Base-by-base conservation (phyloP, 2,888 invertebrate genomes). In the Augiades crinisus region DNA sequence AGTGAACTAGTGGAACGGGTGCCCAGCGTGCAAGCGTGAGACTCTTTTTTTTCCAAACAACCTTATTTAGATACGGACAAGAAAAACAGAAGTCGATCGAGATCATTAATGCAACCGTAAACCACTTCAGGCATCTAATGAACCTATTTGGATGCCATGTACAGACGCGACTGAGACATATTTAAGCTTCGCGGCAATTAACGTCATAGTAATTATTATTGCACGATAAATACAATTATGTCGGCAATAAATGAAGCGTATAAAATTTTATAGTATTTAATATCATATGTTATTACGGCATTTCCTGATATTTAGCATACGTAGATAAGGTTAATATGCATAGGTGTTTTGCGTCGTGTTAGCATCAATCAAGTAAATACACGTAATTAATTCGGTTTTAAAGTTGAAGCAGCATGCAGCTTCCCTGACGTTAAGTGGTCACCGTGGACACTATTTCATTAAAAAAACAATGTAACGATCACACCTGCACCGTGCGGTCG, bases 101-200 rank as follows among this genome's bases (percentile, higher is more conserved):
- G 21, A 44, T 43, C 41, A 43, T 40, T 50, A 34, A 50, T 50
- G 34, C 49, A 36, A 36, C 10, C 49, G 6, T 36, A 36, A 41
- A 43, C 27, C 19, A 50, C 19, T 41, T 19, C 13, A 40, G 49
- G 24, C 47, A 24, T 34, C n/a, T 50, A 50, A 36, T 36, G 41
- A 43, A 50, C 34, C 41, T 50, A 36, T 41, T 43, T 19, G 49
- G 34, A 43, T 24, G 49, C 49, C 49, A 41, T 36, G 34, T 43
- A 19, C 24, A 31, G 22, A 47, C 21, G 16, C 22, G 19, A 17
- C 30, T 14, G 31, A 30, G 47, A 16, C 30, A 16, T 49, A 41
- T 49, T 33, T 13, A 24, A 49, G 40, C 33, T 34, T 21, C n/a
- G 41, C n/a, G 14, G 34, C 34, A 36, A 50, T 50, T 36, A 50